Evolutionary conservation across 2,888 invertebrate genomes (phyloP), one percentile per base, ranked within the genome.

Genomic region (Drosophila ustulata): DNA sequence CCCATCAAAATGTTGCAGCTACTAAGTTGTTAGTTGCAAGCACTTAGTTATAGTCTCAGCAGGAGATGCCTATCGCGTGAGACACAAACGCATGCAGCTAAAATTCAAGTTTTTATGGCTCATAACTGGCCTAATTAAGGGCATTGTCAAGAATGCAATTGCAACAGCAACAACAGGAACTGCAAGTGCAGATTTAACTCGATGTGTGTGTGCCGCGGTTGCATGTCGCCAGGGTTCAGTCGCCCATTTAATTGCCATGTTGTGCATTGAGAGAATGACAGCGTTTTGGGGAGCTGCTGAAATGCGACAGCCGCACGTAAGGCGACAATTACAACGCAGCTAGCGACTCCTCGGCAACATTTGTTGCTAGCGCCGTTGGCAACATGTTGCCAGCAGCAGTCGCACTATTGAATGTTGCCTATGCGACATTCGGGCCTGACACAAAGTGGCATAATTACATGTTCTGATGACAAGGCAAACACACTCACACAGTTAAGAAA

Each of bases 361-460:
- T 5, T 51, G 53, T 58, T 53, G 66, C 73, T 37, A 46, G 64
- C 62, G 64, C 62, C 51, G 65, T 71, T 45, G 43, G 64, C 68
- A 70, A 34, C 63, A 75, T 75, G 62, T 57, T 71, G 63, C 64
- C 6, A 25, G 18, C 18, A 18, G 18, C 18, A 1, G 18, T 18
- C 18, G 28, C 11, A 6, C 23, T 43, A 59, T 57, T 13, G 28
- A 23, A 46, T 52, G 57, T 58, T 65, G 61, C 62, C 2, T 11
- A 59, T 6, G 43, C 30, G 61, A 51, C 59, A 66, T 55, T 34
- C 25, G 28, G 11, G 13, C 37, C 69, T 78, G 88, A 88, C 88
- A 81, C 82, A 88, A 86, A 85, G 88, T 86, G 80, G 82, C 83
- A 82, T 90, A 90, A 90, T 90, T 90, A 90, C 88, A 90, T 79